Base-by-base conservation (phyloP, 2,888 invertebrate genomes). In the Galerucella pusilla region DNA sequence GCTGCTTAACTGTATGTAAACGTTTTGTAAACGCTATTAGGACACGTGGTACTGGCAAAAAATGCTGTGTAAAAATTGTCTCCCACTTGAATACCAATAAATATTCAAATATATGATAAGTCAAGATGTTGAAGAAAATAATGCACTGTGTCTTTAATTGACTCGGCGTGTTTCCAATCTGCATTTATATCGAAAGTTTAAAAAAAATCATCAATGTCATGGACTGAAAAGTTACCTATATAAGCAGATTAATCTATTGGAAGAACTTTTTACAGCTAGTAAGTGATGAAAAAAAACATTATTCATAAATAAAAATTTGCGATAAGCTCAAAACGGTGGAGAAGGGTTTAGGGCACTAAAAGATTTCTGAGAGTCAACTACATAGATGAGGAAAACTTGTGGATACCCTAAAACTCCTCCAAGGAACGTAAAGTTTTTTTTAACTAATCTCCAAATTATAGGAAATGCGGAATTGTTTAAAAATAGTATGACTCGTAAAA, bases 81-180 rank as follows among this genome's bases (percentile, higher is more conserved):
- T 28, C 28, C 28, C 28, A 28, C 4, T 28, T 2, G 28, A 28
- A 2, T 28, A 28, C 28, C 28, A 28, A 28, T 28, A 28, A 28
- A 28, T 28, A 28, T 28, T 28, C 28, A 28, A 28, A 28, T 28
- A 28, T 28, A 28, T 28, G 28, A 28, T 28, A 28, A 28, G 28
- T 28, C 28, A 28, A 28, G 14, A 11, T 20, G 20, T 20, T 20
- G 1, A 20, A 20, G 20, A 20, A 20, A 20, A 20, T 49, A 49
- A 49, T 49, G 14, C 14, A 49, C 12, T 14, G 12, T 14, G 49
- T 11, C 49, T 14, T 14, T 49, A 49, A n/a, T 63, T n/a, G 28
- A 35, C 28, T 63, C 63, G 28, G 63, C 63, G 63, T 28, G 63
- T 42, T 28, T 42, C 42, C 63, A 42, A 63, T 63, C 42, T 63